Percentiles rank a stretch among this genome's conserved stretches.
These are phyloP conservation scores for Macrotus californicus DNA, from an alignment of 2,113 vertebrate species.

Conservation along the genomic window DNA sequence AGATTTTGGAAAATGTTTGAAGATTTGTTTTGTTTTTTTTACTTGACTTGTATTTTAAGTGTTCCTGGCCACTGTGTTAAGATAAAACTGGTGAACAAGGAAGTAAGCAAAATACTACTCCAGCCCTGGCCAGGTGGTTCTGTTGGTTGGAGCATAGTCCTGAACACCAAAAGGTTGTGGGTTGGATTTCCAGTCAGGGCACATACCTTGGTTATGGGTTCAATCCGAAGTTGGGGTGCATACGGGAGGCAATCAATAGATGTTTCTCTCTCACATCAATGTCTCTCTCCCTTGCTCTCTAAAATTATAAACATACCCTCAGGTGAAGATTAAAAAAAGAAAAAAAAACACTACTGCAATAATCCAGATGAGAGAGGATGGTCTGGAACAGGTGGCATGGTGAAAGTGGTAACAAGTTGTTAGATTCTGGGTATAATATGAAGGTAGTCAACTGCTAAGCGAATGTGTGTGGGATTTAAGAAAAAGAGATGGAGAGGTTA, in stretches of 20 bases:
- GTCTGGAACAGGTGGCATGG: not conserved
- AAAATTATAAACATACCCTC: no score
- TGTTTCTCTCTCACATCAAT: no score
- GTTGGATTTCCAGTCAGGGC: no score
- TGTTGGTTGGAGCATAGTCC: no score
- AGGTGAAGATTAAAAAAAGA: no score
- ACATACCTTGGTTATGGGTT: no score
- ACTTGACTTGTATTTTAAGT: conserved; percentile 20
- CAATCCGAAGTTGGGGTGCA: no score
- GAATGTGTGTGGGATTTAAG: not conserved
- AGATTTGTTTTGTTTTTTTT: not conserved
- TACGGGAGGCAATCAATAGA: no score
- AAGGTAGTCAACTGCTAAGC: not conserved
- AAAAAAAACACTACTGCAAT: not conserved
- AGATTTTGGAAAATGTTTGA: not conserved
- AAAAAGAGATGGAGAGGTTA: not conserved
- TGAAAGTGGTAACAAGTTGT: not conserved
- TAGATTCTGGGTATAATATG: not conserved
- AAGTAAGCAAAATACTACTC: not conserved
- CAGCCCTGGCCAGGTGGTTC: no score
- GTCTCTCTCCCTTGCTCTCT: no score
- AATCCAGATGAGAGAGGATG: not conserved
- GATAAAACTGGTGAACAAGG: not conserved
- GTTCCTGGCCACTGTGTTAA: not conserved
- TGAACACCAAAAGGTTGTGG: no score